Base-by-base conservation (phyloP, 2,888 invertebrate genomes). In the Lepidocyrtinus sp. region DNA sequence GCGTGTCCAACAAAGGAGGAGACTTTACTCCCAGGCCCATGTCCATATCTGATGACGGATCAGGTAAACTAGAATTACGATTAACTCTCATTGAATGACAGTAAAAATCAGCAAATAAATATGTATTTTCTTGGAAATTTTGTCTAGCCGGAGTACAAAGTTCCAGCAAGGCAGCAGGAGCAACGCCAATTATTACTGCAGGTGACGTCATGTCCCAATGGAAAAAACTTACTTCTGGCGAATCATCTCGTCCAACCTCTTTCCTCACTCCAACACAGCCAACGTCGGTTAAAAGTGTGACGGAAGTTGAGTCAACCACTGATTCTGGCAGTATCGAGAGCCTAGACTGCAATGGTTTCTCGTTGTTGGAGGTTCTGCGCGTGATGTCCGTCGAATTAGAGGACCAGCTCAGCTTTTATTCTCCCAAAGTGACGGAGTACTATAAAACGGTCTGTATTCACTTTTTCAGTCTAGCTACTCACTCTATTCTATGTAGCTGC, bases 361-460 rank as follows among this genome's bases (percentile, higher is more conserved):
- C 83, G 74, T 76, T 86, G 7, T 76, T 81, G 1, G 79, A 85
- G 73, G 82, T 84, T 7, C 65, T 87, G 9, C 55, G 79, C 22
- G 55, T 84, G 5, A 84, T 87, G 83, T 70, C 59, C n/a, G 59
- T 61, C 12, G 65, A 81, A 2, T 61, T 83, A 25, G 86, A 87
- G 62, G 85, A 86, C 59, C 83, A 85, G 26, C 64, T 87, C 17
- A 85, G 86, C 59, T 82, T 85, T 64, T 82, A 85, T 55, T 84
- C 85, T 25, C 69, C 68, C 2, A 71, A 80, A 82, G 83, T 86
- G 5, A 70, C 81, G 55, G 84, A 85, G 12, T 86, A 83, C 65
- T 85, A 72, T 63, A 78, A 73, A 50, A 62, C 21, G 78, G 85
- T 85, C 71, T 19, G 71, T n/a, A n/a, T n/a, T n/a, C n/a, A n/a